Base-by-base conservation (phyloP, 2,888 invertebrate species). In the Mimumesa dahlbomi region DNA sequence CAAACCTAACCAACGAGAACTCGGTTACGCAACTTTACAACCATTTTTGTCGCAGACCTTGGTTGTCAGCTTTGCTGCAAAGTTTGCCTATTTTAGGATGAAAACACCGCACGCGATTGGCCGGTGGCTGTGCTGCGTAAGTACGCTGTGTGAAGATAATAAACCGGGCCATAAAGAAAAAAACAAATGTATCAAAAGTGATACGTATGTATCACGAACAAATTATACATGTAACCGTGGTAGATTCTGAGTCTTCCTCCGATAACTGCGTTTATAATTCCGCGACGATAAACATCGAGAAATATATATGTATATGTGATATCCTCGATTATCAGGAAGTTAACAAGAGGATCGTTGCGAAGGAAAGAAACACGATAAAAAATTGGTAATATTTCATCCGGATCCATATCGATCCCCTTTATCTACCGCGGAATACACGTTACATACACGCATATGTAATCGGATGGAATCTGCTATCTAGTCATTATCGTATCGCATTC, bases 71-170 rank as follows among this genome's bases (percentile, higher is more conserved):
- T 65, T 59, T 66, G n/a, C n/a, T n/a, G n/a, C n/a, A n/a, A n/a
- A n/a, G n/a, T 65, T 71, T 34, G 46, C 52, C 65, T 78, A 77
- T 73, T 78, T 77, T 63, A 68, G 70, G 63, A 61, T 57, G 56
- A 61, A 69, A 69, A 69, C 54, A 45, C 43, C n/a, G 59, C 34
- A 29, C 29, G 40, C 45, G 19, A 34, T 46, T 25, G 43, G 42
- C 29, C 64, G 54, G 25, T 25, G n/a, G 42, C 46, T 45, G 49
- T 50, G 49, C 59, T 40, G 13, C 31, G 48, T 53, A n/a, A n/a
- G n/a, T n/a, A n/a, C n/a, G n/a, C n/a, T 52, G 11, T 50, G 48
- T n/a, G 46, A 22, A 64, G 71, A 67, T 74, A 78, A 78, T 53
- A 64, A 78, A 38, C 34, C 31, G 16, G 9, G 19, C 58, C 54